Percentiles rank a stretch among this genome's conserved stretches.
phyloP scores from a whole-genome alignment of 2,113 vertebrate genomes.

The Stigmatopora nigra region DNA sequence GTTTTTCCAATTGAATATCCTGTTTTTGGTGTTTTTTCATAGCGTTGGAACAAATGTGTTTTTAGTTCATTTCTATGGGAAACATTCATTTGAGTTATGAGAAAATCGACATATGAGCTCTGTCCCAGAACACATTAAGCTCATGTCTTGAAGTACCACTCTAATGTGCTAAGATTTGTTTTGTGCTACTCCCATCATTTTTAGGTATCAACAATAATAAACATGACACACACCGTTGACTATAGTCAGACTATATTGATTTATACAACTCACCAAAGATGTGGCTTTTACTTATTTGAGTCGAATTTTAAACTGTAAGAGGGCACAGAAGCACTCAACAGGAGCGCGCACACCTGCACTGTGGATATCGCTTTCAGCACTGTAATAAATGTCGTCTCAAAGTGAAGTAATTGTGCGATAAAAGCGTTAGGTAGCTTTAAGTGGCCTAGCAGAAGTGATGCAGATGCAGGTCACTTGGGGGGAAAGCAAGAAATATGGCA shows the following conservation, averaged over 20 bases:
- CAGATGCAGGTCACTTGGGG: conserved; percentile 29
- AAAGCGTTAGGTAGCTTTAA: conserved; percentile 22
- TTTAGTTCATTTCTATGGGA: too few relatives aligned
- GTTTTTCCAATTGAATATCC: too few relatives aligned
- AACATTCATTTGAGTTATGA: too few relatives aligned
- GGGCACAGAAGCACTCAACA: conserved; percentile 21
- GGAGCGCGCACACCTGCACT: conserved; percentile 8
- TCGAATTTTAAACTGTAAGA: conserved; percentile 18
- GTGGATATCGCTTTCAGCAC: conserved; percentile 15
- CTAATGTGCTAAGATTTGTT: too few relatives aligned
- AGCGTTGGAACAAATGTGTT: too few relatives aligned
- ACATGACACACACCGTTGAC: not conserved
- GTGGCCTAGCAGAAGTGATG: conserved; percentile 29
- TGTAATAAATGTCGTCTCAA: conserved; percentile 15
- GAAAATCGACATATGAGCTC: too few relatives aligned
- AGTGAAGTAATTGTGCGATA: conserved; percentile 25
- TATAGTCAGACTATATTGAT: not conserved
- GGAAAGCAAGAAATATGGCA: conserved; percentile 11
- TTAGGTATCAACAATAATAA: not conserved
- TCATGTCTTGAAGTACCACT: too few relatives aligned
- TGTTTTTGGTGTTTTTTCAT: too few relatives aligned
- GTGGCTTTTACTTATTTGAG: conserved; percentile 12
- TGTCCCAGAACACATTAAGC: too few relatives aligned
- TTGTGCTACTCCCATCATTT: too few relatives aligned
- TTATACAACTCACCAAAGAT: conserved; percentile 7